A percentile compares a stretch with the other conserved stretches of the same genome.
Conservation (phyloP, 2,113 vertebrate species). For the Nansenia antarctica region DNA sequence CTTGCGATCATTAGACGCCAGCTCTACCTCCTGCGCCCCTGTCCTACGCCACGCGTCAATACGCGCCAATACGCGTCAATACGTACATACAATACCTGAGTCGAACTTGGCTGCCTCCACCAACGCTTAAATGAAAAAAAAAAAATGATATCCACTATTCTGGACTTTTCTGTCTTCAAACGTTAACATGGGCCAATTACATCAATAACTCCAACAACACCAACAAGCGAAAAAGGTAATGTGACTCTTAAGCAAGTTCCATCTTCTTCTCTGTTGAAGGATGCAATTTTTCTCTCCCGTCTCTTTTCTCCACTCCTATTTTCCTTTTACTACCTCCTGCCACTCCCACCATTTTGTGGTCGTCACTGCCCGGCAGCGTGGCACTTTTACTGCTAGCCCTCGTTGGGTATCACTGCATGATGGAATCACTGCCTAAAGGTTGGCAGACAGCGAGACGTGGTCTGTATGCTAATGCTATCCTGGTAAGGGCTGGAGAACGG, state of each 20-base stretch:
- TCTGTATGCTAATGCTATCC: conserved; percentile 60
- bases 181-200: conserved; percentile 45
- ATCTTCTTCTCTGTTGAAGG: too few relatives aligned
- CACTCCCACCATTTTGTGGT: conserved; percentile 53
- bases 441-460: conserved; percentile 61
- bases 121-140: conserved; percentile 57
- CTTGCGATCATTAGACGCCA: too few relatives aligned
- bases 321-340: conserved; percentile 38
- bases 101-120: conserved; percentile 59
- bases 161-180: conserved; percentile 48
- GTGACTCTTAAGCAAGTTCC: not conserved
- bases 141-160: conserved; percentile 59
- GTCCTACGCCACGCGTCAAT: too few relatives aligned
- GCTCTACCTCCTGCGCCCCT: too few relatives aligned
- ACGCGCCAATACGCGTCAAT: too few relatives aligned
- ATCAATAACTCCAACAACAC: conserved; percentile 68
- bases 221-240: conserved; percentile 51
- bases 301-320: conserved; percentile 27
- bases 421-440: conserved; percentile 64
- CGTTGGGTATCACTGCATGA: conserved; percentile 49
- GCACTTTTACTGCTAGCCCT: conserved; percentile 57
- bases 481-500: not conserved
- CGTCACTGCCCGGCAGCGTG: conserved; percentile 47
- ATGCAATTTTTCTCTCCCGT: conserved; percentile 43
- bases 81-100: conserved; percentile 65